A percentile compares a stretch with the other conserved stretches of the same genome.
phyloP scores from a whole-genome alignment of 2,113 vertebrate genomes.

The Hydropotes inermis region DNA sequence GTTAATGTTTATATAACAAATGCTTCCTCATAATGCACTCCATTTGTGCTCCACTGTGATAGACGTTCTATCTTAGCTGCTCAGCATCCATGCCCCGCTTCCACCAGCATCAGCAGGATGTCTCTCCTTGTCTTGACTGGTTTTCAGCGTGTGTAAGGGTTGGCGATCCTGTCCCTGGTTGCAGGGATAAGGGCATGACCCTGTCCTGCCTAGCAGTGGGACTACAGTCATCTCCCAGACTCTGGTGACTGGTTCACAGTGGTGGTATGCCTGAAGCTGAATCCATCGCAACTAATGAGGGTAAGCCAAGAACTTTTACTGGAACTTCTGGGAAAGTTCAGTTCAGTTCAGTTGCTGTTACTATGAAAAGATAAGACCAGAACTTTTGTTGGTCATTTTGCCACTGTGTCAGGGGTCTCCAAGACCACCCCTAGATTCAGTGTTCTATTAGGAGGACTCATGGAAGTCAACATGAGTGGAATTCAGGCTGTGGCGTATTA shows the following conservation, averaged over 20 bases:
- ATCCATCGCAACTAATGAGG: neutral
- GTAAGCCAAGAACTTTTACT: neutral
- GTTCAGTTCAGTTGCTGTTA: neutral
- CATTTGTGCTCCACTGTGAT: neutral
- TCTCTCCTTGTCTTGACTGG: neutral
- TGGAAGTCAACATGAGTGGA: neutral
- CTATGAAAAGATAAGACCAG: neutral
- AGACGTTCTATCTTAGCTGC: neutral
- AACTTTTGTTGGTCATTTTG: neutral
- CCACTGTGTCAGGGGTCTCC: neutral
- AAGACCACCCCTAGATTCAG: neutral
- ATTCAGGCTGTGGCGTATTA: neutral
- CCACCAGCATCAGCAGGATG: neutral
- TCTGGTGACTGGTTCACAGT: too few species aligned
- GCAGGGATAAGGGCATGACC: neutral
- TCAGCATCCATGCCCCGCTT: neutral
- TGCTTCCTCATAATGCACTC: rapidly evolving
- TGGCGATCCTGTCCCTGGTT: neutral
- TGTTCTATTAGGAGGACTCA: neutral
- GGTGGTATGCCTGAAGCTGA: neutral
- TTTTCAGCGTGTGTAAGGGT: neutral
- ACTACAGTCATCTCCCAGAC: too few species aligned
- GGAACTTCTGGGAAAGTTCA: neutral
- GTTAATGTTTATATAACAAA: neutral
- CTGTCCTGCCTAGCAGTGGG: neutral